Percentiles rank a stretch among this genome's conserved stretches.
These are phyloP conservation scores for Lithophane semibrunnea DNA, from an alignment of 2,888 invertebrate species.

Conservation along the genomic window DNA sequence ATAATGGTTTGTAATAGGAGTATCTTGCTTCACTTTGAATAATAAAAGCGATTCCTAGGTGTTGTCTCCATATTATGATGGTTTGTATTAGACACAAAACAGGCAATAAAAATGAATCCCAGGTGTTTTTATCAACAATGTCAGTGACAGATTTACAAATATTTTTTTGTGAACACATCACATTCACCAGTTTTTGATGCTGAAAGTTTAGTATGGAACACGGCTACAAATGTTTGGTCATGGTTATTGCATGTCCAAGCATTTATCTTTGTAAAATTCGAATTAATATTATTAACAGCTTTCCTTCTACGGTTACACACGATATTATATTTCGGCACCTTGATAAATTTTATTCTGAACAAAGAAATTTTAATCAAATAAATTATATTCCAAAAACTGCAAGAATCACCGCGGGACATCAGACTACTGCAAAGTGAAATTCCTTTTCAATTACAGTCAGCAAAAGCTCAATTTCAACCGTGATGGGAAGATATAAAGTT, in stretches of 20 bases:
- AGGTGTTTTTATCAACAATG: background rate
- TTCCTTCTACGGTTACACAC: background rate
- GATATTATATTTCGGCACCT: conserved; percentile 44
- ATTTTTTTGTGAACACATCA: background rate
- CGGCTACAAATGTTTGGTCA: background rate
- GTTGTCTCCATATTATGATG: background rate
- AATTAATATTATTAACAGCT: conserved; percentile 14
- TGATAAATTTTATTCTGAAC: conserved; percentile 48
- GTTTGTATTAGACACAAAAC: background rate
- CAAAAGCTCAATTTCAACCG: conserved; percentile 24
- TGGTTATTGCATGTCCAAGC: conserved; percentile 6
- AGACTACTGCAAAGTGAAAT: conserved; percentile 61
- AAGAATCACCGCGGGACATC: conserved; percentile 56
- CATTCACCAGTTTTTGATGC: background rate
- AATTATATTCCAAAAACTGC: conserved; percentile 53
- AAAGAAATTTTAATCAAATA: conserved; percentile 58
- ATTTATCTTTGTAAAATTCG: conserved; percentile 7
- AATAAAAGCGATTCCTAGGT: background rate
- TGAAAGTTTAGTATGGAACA: background rate
- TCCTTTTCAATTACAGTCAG: conserved; percentile 42
- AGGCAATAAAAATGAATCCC: background rate
- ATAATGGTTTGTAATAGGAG: background rate
- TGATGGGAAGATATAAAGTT: background rate
- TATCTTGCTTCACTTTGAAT: background rate
- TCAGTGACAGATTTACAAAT: background rate